phyloP scores from a whole-genome alignment of 1,140 invertebrate genomes.

The Monomorium pharaonis region DNA sequence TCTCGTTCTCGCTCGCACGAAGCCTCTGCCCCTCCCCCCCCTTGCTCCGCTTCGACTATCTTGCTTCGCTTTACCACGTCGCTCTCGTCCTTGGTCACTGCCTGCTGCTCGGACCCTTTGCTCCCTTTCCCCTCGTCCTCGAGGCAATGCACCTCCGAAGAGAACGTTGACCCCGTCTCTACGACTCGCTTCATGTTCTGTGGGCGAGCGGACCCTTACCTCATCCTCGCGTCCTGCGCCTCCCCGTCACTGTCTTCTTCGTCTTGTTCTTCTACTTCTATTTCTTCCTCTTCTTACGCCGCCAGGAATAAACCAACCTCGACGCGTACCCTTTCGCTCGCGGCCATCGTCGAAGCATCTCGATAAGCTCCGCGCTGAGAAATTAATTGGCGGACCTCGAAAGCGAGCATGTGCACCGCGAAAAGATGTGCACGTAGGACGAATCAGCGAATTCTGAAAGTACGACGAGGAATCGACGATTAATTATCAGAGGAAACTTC shows the following conservation, averaged over 20 bases:
- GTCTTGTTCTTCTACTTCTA: conserved; percentile 68
- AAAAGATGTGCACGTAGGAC: conserved; percentile 40
- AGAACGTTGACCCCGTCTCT: conserved; percentile 80
- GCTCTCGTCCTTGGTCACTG: conserved; percentile 50
- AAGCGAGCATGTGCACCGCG: conserved; percentile 58
- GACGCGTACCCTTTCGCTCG: conserved; percentile 72
- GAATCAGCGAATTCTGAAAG: conserved; percentile 23
- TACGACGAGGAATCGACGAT: not conserved
- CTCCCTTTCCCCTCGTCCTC: conserved; percentile 64
- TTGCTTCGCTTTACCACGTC: conserved; percentile 44
- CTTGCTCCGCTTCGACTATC: conserved; percentile 63
- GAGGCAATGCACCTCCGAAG: conserved; percentile 80
- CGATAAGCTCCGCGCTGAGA: conserved; percentile 78
- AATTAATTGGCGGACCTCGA: conserved; percentile 80
- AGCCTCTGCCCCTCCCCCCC: conserved; percentile 64
- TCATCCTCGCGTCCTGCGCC: conserved; percentile 41
- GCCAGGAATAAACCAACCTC: conserved; percentile 77
- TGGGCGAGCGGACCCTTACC: conserved; percentile 59
- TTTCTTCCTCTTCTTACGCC: conserved; percentile 69
- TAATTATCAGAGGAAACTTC: not conserved
- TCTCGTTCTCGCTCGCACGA: conserved; percentile 43
- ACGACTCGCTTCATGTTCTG: conserved; percentile 54
- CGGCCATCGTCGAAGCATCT: conserved; percentile 78
- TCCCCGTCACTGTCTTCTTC: conserved; percentile 60
- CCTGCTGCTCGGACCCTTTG: conserved; percentile 37